Conservation (phyloP, 2,888 invertebrate species). For the Phasia obesa region DNA sequence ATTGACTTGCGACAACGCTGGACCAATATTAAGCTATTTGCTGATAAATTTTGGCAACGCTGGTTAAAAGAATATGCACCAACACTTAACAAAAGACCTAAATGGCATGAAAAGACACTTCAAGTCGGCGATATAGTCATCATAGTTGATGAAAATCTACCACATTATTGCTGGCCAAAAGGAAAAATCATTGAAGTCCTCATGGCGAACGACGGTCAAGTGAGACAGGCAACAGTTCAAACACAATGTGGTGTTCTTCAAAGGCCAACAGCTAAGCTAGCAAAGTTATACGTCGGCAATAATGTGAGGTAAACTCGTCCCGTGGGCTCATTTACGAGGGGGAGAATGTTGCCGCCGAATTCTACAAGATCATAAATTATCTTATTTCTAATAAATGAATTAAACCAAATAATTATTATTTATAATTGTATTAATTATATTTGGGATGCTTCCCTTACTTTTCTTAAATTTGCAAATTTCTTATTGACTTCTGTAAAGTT, state of each 20-base stretch:
- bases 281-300: conserved; percentile 35
- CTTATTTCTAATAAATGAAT: background rate
- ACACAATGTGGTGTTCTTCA: conserved; percentile 21
- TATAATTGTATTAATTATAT: background rate
- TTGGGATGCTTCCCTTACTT: background rate
- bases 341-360: conserved; percentile 45
- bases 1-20: conserved; percentile 59
- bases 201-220: conserved; percentile 50
- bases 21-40: no score
- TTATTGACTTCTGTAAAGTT: no score
- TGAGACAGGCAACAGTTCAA: conserved; percentile 27
- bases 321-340: conserved; percentile 39
- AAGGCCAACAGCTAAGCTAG: conserved; percentile 30
- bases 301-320: conserved; percentile 25
- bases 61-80: conserved; percentile 63
- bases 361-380: background rate
- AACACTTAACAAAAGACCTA: conserved; percentile 47
- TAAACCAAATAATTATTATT: background rate
- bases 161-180: conserved; percentile 63
- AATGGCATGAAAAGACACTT: conserved; percentile 56
- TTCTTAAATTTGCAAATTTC: background rate
- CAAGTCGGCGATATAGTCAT: conserved; percentile 58
- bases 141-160: no score
- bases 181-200: conserved; percentile 27
- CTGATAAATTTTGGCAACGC: no score